These are phyloP conservation scores for Archips crataeganus DNA, from an alignment of 2,888 invertebrate genomes.

Conservation along the genomic window DNA sequence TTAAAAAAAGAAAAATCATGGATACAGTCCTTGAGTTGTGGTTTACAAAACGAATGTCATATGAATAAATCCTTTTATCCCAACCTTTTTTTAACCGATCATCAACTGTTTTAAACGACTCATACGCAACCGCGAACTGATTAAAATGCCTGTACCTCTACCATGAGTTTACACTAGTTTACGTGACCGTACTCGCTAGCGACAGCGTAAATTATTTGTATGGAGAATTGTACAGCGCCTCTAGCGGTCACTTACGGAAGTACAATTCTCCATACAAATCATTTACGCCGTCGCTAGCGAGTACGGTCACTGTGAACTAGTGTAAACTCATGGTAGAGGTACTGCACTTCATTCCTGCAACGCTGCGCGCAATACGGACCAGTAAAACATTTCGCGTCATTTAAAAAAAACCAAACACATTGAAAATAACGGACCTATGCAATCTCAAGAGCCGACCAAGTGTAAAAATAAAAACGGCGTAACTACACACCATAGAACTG, in stretches of 20 bases:
- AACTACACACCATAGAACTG: not conserved
- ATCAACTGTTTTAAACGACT: not conserved
- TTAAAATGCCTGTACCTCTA: constrained; percentile 8
- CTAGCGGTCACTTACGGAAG: too few species aligned
- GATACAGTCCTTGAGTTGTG: too few species aligned
- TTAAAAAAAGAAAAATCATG: too few species aligned
- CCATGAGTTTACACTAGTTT: too few species aligned
- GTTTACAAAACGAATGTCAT: not conserved
- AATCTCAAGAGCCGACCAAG: constrained; percentile 34
- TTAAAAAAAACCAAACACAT: constrained; percentile 38
- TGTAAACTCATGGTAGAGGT: too few species aligned
- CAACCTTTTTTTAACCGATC: not conserved
- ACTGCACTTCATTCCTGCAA: not conserved
- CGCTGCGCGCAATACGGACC: not conserved
- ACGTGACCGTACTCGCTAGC: too few species aligned
- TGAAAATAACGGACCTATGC: constrained; percentile 41
- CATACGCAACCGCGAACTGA: not conserved
- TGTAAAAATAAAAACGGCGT: not conserved
- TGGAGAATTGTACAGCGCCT: too few species aligned
- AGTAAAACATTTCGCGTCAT: constrained; percentile 34
- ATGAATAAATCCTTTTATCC: not conserved
- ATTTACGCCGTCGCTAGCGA: too few species aligned
- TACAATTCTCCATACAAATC: too few species aligned
- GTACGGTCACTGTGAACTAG: too few species aligned
- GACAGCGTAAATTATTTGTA: too few species aligned